Evolutionary conservation across 2,888 invertebrate genomes (phyloP), one percentile per base, ranked within the genome.

Genomic region (Spodoptera picta): DNA sequence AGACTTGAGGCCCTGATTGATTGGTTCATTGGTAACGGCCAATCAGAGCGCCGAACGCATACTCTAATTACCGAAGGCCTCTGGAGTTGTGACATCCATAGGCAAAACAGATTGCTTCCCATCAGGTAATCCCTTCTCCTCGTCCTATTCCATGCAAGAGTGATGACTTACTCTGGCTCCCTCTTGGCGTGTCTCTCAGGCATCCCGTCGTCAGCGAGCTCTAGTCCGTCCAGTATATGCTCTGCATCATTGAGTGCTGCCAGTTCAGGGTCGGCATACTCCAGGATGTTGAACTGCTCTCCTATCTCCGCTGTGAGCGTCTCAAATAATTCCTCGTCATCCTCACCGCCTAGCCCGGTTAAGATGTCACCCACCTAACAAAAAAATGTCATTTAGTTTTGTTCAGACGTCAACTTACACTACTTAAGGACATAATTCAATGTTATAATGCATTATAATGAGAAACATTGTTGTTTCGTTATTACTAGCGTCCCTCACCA

Each of bases 181-280:
- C 94, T 82, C 75, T 94, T 93, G 24, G 90, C 90, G 62, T 96
- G 96, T 50, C 96, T 95, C 75, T 97, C 97, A 45, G 96, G 96
- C 73, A 96, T 96, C 72, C 96, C 96, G 54, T 96, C 96, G 77
- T 97, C 97, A 69, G 97, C 97, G 66, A 98, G 95, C 87, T 98
- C 98, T 56, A 98, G 93, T 64, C 97, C 97, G 86, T 98, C 98
- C 59, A 99, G 95, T 77, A 98, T 97, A 84, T 98, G 98, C 43
- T 98, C 98, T 1, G 97, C 97, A 64, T 96, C 97, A 69, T 97
- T 95, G 78, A 97, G 95, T 67, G 97, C 96, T 76, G 98, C 98
- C 57, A 98, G 93, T 90, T 98, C 98, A 0, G 99, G 98, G 95
- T 99, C 99, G 0, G 98, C 99, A 89, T 99, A 99, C 90, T 98